Conservation (phyloP, 2,113 vertebrate species). For the Camelus dromedarius region DNA sequence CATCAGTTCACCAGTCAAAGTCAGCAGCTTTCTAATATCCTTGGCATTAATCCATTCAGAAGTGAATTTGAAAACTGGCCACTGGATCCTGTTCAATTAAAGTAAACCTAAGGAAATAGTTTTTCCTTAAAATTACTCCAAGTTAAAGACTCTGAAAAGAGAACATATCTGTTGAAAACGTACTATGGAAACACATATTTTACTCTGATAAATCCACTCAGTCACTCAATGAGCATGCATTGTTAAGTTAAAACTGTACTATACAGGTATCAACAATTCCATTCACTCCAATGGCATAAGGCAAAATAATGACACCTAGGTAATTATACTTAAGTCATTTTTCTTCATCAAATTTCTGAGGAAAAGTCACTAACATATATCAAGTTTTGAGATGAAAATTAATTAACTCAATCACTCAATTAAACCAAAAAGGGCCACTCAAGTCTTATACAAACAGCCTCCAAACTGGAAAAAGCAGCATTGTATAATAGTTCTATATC, state of each 20-base stretch:
- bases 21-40: slow-evolving; percentile 39
- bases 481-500: slow-evolving; percentile 67
- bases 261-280: not conserved
- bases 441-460: slow-evolving; percentile 84
- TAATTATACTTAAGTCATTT: slow-evolving; percentile 66
- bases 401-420: slow-evolving; percentile 79
- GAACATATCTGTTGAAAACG: not conserved
- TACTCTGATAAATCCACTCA: slow-evolving; percentile 34
- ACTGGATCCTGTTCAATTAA: slow-evolving; percentile 36
- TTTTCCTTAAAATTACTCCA: slow-evolving; percentile 38
- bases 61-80: slow-evolving; percentile 54
- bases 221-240: not conserved
- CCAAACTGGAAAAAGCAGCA: slow-evolving; percentile 75
- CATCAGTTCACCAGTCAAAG: slow-evolving; percentile 62
- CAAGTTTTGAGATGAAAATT: slow-evolving; percentile 84
- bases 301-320: not conserved
- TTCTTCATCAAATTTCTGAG: slow-evolving; percentile 73
- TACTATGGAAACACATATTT: not conserved
- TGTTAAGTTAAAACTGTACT: not conserved
- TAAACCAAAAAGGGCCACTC: slow-evolving; percentile 77
- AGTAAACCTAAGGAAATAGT: slow-evolving; percentile 31
- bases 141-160: slow-evolving; percentile 51
- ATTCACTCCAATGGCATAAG: slow-evolving; percentile 39
- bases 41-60: slow-evolving; percentile 49
- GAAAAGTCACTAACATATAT: slow-evolving; percentile 81